Conservation (phyloP, 53 echinoderm and acorn worm genomes). For the Stichopus horrens region DNA sequence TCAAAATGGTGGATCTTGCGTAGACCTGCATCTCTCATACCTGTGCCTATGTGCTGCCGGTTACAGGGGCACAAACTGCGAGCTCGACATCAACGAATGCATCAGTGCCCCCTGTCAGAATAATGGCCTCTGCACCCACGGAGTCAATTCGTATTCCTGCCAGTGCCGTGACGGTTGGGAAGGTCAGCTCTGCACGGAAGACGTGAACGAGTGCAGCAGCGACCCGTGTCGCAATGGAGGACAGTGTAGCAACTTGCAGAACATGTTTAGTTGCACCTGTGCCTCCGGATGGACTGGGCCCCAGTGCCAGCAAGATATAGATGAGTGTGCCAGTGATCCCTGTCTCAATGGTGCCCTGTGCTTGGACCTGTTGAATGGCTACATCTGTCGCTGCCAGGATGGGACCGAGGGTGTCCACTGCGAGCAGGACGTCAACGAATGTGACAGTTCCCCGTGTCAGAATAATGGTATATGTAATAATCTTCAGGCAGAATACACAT, state of each 20-base stretch:
- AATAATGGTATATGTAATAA: conserved; percentile 66
- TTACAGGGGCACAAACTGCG: conserved; percentile 37
- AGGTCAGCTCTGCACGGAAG: conserved; percentile 46
- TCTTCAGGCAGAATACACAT: conserved; percentile 29
- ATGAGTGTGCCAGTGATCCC: conserved; percentile 50
- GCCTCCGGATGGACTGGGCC: conserved; percentile 56
- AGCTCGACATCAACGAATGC: conserved; percentile 59
- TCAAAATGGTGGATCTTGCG: conserved; percentile 58
- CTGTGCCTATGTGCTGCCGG: conserved; percentile 63
- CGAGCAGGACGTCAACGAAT: conserved; percentile 64
- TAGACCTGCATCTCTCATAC: conserved; percentile 52
- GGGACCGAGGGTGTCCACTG: conserved; percentile 2
- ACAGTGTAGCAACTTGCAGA: conserved; percentile 42
- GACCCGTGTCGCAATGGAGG: conserved; percentile 51
- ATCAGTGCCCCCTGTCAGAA: conserved; percentile 57
- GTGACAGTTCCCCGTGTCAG: conserved; percentile 66
- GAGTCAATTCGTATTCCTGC: conserved; percentile 44
- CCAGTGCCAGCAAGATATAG: conserved; percentile 24
- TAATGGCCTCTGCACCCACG: conserved; percentile 44
- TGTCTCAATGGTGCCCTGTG: conserved; percentile 66
- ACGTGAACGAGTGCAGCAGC: conserved; percentile 55
- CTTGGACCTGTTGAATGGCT: conserved; percentile 17
- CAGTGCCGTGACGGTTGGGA: conserved; percentile 42
- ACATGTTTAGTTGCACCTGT: conserved; percentile 53
- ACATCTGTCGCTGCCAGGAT: conserved; percentile 49